These are phyloP conservation scores for Microctenopoma steveboyesi DNA, from an alignment of 2,797 vertebrate species.

Conservation along the genomic window DNA sequence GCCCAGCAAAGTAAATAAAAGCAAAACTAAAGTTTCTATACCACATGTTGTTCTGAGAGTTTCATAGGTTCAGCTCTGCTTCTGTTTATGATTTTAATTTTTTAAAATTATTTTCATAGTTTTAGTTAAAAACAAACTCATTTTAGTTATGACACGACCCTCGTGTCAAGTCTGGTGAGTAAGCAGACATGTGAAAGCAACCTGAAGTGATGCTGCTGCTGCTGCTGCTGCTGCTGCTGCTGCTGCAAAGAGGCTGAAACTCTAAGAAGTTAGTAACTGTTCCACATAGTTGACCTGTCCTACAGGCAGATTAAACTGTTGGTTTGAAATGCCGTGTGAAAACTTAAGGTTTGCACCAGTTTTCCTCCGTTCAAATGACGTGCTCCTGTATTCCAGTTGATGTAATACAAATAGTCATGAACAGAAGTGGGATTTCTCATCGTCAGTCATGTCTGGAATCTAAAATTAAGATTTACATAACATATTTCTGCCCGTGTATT, in stretches of 20 bases:
- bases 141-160: too few relatives aligned
- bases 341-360: not conserved
- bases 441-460: not conserved
- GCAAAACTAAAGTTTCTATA: not conserved
- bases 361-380: not conserved
- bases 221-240: too few relatives aligned
- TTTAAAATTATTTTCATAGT: too few relatives aligned
- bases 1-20: too few relatives aligned
- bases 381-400: not conserved
- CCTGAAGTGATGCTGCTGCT: not conserved
- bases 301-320: not conserved
- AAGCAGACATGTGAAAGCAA: not conserved
- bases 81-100: too few relatives aligned
- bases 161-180: too few relatives aligned
- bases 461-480: not conserved
- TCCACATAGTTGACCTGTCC: not conserved
- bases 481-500: not conserved
- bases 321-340: not conserved
- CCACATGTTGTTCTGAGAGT: too few relatives aligned
- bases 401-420: not conserved
- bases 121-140: not conserved
- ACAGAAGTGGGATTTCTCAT: not conserved
- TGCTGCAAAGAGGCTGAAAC: not conserved
- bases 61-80: too few relatives aligned
- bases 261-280: not conserved